Base-by-base conservation (phyloP, 2,113 vertebrate species). In the Tachysurus fulvidraco region DNA sequence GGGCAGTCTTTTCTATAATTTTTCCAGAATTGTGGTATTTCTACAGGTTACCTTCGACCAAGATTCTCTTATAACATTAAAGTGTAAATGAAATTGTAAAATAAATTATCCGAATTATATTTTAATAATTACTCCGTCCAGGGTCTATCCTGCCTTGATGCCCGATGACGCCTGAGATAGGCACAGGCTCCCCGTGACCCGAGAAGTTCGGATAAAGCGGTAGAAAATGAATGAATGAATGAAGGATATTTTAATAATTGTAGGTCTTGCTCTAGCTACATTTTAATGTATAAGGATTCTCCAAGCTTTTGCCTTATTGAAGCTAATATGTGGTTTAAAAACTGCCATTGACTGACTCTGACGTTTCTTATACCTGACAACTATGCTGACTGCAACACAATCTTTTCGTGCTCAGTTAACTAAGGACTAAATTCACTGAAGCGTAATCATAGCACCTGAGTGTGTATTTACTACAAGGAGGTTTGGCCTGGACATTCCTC, bases 361-460 rank as follows among this genome's bases (percentile, higher is more conserved):
- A 85, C 11, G 5, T 71, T 44, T 60, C 36, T 13, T 8, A 86
- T 21, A 41, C 44, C 64, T 86, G 65, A 73, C 69, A 50, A 60
- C 85, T 52, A 69, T 86, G 79, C 78, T 86, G 78, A 74, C 78
- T 62, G 41, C 85, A 81, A 59, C 78, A 82, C 36, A 73, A 62
- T 57, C 21, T 52, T 12, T 10, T 73, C 14, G 2, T 41, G 36
- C 17, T 59, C 82, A 69, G 50, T 82, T 83, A 85, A 82, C 69
- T 64, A 80, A 25, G 89, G 91, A 78, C 88, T 88, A 88, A 91
- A 91, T 93, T 91, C 90, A 88, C 92, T 30, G 64, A 87, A 55
- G 84, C 91, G 89, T 90, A 88, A 92, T 93, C 88, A 93, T 91
- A 88, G 90, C 89, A 93, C 89, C 86, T 88, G 89, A 92, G 88